Evolutionary conservation across 2,797 vertebrate species (phyloP), one percentile per base, ranked within the genome.

Genomic region (Betta splendens): DNA sequence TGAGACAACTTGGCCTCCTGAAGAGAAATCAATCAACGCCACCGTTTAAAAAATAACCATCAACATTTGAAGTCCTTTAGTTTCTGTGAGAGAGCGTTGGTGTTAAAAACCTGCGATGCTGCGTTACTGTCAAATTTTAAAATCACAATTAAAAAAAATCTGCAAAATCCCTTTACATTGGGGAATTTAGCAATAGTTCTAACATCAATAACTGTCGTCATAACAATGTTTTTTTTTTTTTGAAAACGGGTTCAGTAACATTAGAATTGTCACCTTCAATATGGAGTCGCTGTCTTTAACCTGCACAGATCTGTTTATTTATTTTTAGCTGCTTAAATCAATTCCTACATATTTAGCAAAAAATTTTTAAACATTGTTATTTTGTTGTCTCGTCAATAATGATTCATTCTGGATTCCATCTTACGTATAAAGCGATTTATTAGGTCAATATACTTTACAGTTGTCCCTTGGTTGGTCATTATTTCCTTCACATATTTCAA

Each of bases 371-470:
- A 43, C 31, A 37, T 1, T 7, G 29, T 64, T 38, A 13, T 16
- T 32, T 21, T 64, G 2, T 37, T 25, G 10, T 50, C 16, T 39
- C 52, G 66, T 49, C 47, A 80, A 81, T 37, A 87, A 85, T 48
- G 50, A 88, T 83, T 84, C 78, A 85, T 73, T 59, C 62, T 80
- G 64, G 55, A 85, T 87, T 58, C 75, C 53, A 82, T 44, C 51
- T 71, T 89, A 89, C 47, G 54, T 89, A 91, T 86, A 90, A 92
- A 90, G 72, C 67, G 70, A 90, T 91, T 90, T 91, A 90, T 90
- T 91, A 82, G 86, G 70, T 89, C 87, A 86, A 84, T 85, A 87
- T 85, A 86, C 69, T 91, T 90, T 89, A 92, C 89, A 90, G 44
- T 72, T 79, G 77, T 81, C 85, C 82, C 81, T 84, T 75, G 85